Evolutionary conservation across 2,113 vertebrate genomes (phyloP).

Genomic region (Halcyon malimbica): DNA sequence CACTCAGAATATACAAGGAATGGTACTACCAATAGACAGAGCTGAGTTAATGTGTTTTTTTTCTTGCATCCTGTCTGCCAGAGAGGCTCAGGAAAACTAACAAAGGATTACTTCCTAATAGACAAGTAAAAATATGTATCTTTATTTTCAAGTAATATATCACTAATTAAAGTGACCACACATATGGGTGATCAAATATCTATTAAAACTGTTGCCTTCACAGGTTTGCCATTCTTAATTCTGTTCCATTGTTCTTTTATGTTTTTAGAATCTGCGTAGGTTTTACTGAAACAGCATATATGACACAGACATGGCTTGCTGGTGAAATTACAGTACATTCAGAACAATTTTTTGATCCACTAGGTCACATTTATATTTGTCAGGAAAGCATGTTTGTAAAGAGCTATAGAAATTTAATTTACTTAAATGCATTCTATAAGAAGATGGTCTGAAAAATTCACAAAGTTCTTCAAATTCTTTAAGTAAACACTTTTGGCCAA

Average conservation of each 20-base stretch:
- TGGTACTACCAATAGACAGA: neutral
- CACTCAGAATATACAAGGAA: neutral
- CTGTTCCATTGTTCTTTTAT: rapidly evolving
- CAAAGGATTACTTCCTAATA: neutral
- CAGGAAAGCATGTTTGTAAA: neutral
- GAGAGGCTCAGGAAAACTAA: neutral
- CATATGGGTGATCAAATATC: neutral
- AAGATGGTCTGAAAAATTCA: neutral
- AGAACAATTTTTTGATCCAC: neutral
- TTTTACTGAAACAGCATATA: neutral
- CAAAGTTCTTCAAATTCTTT: neutral
- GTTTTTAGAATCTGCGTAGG: neutral
- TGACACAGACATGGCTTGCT: neutral
- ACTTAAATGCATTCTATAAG: neutral
- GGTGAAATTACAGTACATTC: neutral
- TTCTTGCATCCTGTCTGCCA: neutral
- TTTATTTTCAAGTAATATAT: neutral
- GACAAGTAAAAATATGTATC: neutral
- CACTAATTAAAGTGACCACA: neutral
- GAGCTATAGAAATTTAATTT: neutral
- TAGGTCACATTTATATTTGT: neutral
- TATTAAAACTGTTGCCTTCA: neutral
- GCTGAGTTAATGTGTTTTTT: neutral
- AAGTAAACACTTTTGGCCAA: neutral
- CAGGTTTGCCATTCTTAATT: neutral